A percentile compares a stretch with the other conserved stretches of the same genome.
Evolutionary conservation across 2,113 vertebrate genomes (phyloP).

Genomic region (Stomatorhinus ivindoensis): DNA sequence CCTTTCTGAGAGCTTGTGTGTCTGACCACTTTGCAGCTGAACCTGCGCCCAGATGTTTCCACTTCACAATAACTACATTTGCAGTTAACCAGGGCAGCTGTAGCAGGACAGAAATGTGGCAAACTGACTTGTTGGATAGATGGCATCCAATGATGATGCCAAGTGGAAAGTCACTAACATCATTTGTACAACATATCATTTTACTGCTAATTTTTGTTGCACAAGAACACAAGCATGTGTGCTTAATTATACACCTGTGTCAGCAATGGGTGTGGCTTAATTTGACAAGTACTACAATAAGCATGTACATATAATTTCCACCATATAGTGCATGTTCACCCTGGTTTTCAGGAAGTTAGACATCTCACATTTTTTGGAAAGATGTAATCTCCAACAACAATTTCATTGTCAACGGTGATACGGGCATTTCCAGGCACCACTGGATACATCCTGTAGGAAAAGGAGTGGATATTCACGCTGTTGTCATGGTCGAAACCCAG

Average conservation of each 20-base stretch:
- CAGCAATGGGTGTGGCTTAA: neutral
- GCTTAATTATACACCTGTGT: neutral
- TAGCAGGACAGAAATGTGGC: neutral
- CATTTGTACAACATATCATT: neutral
- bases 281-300: neutral
- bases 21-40: neutral
- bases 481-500: neutral
- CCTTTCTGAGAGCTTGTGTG: neutral
- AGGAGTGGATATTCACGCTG: neutral
- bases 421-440: conserved; percentile 65
- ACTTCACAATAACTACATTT: neutral
- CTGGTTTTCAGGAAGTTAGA: neutral
- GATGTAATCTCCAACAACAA: conserved; percentile 54
- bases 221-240: neutral
- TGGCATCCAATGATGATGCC: neutral
- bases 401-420: conserved; percentile 46
- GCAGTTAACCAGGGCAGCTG: neutral
- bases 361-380: conserved; percentile 60
- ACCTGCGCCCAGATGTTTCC: neutral
- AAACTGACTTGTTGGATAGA: neutral
- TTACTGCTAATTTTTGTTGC: neutral
- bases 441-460: conserved; percentile 57
- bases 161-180: neutral
- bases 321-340: neutral
- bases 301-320: neutral